phyloP scores from a whole-genome alignment of 1,140 invertebrate species.

The Neodiprion fabricii region DNA sequence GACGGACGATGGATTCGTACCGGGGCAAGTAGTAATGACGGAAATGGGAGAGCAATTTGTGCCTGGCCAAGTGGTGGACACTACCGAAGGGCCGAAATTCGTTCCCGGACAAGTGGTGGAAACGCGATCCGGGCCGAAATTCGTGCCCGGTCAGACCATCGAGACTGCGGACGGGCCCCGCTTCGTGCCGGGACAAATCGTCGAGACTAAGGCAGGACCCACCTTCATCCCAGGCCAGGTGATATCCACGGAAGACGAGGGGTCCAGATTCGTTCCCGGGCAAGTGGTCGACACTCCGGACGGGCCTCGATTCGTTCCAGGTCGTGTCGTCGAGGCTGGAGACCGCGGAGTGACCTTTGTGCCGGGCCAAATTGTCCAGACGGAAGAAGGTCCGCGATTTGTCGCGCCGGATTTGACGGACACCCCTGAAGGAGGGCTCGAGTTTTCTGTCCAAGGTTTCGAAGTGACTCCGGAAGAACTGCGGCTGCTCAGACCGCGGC shows the following conservation, averaged over 20 bases:
- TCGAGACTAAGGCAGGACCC: constrained; percentile 74
- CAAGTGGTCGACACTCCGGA: constrained; percentile 76
- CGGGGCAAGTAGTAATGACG: constrained; percentile 74
- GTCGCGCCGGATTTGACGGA: constrained; percentile 73
- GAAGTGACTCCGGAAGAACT: constrained; percentile 76
- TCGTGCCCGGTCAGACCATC: constrained; percentile 75
- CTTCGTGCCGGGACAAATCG: constrained; percentile 76
- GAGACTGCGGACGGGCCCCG: constrained; percentile 71
- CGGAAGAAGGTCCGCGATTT: constrained; percentile 73
- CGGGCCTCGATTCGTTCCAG: constrained; percentile 77
- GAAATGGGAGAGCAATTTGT: constrained; percentile 75
- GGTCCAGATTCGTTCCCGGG: constrained; percentile 74
- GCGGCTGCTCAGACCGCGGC: constrained; percentile 67
- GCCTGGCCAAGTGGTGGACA: constrained; percentile 67
- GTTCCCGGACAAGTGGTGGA: constrained; percentile 77
- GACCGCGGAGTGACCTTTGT: constrained; percentile 72
- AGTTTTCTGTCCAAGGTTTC: constrained; percentile 79
- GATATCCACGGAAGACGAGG: constrained; percentile 74
- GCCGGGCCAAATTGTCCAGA: constrained; percentile 75
- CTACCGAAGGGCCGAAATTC: constrained; percentile 66
- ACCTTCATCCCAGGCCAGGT: constrained; percentile 78
- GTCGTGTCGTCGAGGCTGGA: constrained; percentile 71
- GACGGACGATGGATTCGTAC: constrained; percentile 72
- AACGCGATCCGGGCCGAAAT: constrained; percentile 71
- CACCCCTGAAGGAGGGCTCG: constrained; percentile 68